These are phyloP conservation scores for Marisa cornuarietis DNA, from an alignment of 1,140 invertebrate species.

Conservation along the genomic window DNA sequence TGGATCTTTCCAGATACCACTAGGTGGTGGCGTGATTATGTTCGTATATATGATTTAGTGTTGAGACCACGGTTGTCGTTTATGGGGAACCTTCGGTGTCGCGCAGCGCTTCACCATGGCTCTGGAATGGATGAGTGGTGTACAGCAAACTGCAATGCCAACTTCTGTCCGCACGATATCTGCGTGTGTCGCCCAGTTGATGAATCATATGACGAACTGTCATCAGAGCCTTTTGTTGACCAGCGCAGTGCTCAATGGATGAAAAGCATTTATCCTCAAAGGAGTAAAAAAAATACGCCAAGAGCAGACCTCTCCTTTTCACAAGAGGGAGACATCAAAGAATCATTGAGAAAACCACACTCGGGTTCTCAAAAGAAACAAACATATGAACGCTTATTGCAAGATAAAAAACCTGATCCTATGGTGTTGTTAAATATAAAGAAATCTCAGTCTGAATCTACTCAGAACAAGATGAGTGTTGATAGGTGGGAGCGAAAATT, in stretches of 20 bases:
- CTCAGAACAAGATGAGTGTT: neutral
- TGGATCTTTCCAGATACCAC: neutral
- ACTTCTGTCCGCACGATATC: constrained; percentile 36
- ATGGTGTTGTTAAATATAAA: neutral
- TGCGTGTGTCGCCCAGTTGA: constrained; percentile 29
- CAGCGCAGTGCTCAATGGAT: neutral
- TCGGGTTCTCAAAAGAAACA: neutral
- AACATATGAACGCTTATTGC: neutral
- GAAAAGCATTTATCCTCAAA: neutral
- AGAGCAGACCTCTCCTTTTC: neutral
- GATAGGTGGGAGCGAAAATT: neutral
- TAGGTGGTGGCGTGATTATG: constrained; percentile 12
- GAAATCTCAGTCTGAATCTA: no score
- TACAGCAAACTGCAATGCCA: constrained; percentile 43
- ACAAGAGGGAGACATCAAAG: neutral
- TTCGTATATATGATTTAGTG: constrained; percentile 1
- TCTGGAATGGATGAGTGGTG: constrained; percentile 48
- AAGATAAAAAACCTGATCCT: neutral
- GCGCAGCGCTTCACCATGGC: constrained; percentile 22
- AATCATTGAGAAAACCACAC: neutral
- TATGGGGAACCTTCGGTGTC: constrained; percentile 19
- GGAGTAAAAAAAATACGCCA: neutral
- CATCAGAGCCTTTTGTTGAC: neutral
- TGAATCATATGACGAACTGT: neutral
- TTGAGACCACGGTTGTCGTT: neutral